A percentile compares a stretch with the other conserved stretches of the same genome.
These are phyloP conservation scores for Papilio xuthus DNA, from an alignment of 1,140 invertebrate species.

Conservation along the genomic window DNA sequence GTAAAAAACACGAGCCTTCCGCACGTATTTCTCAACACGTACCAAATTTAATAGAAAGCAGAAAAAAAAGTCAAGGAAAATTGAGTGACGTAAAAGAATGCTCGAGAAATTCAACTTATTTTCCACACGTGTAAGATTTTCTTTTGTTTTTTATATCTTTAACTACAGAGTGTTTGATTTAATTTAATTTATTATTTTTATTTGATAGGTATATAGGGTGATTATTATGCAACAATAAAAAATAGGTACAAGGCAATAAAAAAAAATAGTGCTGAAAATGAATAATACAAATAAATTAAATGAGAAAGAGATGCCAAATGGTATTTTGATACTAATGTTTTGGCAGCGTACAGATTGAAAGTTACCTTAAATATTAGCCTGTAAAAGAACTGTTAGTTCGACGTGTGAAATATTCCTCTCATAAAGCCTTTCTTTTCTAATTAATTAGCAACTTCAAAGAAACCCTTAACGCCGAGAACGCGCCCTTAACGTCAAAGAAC, in stretches of 20 bases:
- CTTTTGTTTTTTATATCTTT: not conserved
- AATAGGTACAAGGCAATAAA: too few species aligned
- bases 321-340: too few species aligned
- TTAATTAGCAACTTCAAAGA: conserved; percentile 14
- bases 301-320: too few species aligned
- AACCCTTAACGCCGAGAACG: not conserved
- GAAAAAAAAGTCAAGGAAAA: conserved; percentile 12
- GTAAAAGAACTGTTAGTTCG: not conserved
- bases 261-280: too few species aligned
- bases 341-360: too few species aligned
- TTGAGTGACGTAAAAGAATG: conserved; percentile 18
- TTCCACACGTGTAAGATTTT: not conserved
- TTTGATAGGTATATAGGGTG: not conserved
- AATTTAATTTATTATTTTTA: not conserved
- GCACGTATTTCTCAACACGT: conserved; percentile 21
- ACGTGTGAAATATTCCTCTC: not conserved
- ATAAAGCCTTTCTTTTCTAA: conserved; percentile 13
- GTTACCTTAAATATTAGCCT: too few species aligned
- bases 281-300: too few species aligned
- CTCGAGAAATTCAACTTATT: conserved; percentile 3
- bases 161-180: not conserved
- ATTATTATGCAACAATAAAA: too few species aligned
- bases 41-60: not conserved
- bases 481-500: conserved; percentile 20
- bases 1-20: conserved; percentile 11